Conservation (phyloP, 2,113 vertebrate species). For the Cinclus cinclus region DNA sequence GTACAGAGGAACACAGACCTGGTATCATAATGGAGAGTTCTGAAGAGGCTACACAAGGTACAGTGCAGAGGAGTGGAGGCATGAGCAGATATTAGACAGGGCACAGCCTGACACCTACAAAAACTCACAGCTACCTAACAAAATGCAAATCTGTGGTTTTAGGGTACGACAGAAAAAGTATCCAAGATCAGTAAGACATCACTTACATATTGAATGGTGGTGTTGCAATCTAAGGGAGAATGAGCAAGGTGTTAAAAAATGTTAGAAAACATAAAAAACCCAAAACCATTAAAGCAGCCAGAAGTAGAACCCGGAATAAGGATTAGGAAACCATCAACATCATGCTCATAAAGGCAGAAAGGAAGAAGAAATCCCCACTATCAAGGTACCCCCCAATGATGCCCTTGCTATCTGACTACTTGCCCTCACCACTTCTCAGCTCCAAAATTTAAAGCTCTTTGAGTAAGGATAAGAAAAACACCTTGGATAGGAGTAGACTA, state of each 20-base stretch:
- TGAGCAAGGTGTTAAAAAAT: not conserved
- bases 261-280: not conserved
- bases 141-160: not conserved
- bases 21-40: not conserved
- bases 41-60: not conserved
- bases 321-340: not conserved
- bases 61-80: not conserved
- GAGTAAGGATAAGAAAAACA: not conserved
- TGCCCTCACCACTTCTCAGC: not conserved
- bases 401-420: not conserved
- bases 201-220: not conserved
- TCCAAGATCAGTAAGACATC: not conserved
- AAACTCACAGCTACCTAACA: not conserved
- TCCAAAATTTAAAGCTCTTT: not conserved
- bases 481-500: not conserved
- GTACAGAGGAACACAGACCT: not conserved
- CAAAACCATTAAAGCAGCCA: not conserved
- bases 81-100: accelerated
- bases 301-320: not conserved
- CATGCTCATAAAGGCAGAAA: not conserved
- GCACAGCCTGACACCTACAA: not conserved
- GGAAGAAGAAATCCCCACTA: not conserved
- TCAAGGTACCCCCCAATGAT: not conserved
- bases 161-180: not conserved
- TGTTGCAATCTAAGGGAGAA: not conserved